These are phyloP conservation scores for Coreoperca whiteheadi DNA, from an alignment of 2,113 vertebrate genomes.

Conservation along the genomic window DNA sequence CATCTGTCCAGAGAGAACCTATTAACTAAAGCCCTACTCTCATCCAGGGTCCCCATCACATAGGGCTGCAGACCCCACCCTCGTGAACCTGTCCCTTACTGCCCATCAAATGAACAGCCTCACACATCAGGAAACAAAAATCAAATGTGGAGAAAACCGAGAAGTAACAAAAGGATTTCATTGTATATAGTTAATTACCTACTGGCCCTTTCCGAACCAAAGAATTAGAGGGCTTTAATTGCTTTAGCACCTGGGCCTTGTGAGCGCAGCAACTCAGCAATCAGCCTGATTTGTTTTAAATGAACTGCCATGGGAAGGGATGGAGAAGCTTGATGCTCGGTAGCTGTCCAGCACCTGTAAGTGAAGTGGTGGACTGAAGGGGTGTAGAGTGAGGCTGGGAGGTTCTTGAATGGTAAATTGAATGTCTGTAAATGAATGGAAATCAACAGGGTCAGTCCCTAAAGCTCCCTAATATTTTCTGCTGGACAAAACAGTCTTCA, in stretches of 20 bases:
- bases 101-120: constrained; percentile 79
- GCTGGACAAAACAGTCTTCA: constrained; percentile 48
- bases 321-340: constrained; percentile 90
- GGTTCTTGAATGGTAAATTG: constrained; percentile 49
- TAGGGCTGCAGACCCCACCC: constrained; percentile 78
- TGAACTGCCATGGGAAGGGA: constrained; percentile 96
- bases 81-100: constrained; percentile 82
- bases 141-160: constrained; percentile 78
- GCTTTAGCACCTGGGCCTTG: constrained; percentile 97
- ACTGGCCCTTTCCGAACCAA: constrained; percentile 90
- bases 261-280: constrained; percentile 91
- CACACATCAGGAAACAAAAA: constrained; percentile 78
- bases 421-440: constrained; percentile 65
- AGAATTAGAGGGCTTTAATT: constrained; percentile 99
- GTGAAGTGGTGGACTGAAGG: constrained; percentile 74
- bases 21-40: constrained; percentile 85
- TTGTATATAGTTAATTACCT: constrained; percentile 98
- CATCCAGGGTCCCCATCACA: constrained; percentile 75
- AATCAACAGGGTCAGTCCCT: constrained; percentile 57
- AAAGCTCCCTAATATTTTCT: constrained; percentile 26
- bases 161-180: constrained; percentile 95
- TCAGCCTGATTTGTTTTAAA: constrained; percentile 99
- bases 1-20: constrained; percentile 88
- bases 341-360: constrained; percentile 85
- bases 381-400: constrained; percentile 37